Evolutionary conservation across 2,888 invertebrate species (phyloP).

Genomic region (Spilarctia lutea): DNA sequence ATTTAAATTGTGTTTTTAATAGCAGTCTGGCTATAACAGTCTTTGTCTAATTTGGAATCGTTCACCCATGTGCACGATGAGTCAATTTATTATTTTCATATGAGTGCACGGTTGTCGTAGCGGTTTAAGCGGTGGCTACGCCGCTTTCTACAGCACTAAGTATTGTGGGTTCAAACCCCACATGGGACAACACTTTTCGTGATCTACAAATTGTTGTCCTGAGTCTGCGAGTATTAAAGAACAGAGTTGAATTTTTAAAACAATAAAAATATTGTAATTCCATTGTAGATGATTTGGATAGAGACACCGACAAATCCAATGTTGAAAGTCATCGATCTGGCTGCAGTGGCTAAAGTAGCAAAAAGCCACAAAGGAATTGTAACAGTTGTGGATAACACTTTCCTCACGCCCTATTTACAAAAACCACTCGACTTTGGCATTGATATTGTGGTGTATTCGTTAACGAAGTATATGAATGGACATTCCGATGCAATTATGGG

Average conservation of each 20-base stretch:
- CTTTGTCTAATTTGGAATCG: neutral
- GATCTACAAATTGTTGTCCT: too few relatives aligned
- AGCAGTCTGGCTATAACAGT: neutral
- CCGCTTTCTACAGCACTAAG: too few relatives aligned
- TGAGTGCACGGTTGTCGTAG: too few relatives aligned
- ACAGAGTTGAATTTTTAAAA: too few relatives aligned
- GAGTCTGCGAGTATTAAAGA: too few relatives aligned
- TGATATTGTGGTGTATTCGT: slow-evolving; percentile 95
- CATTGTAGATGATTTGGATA: slow-evolving; percentile 93
- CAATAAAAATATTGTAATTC: slow-evolving; percentile 13
- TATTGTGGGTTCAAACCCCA: too few relatives aligned
- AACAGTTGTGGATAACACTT: slow-evolving; percentile 49
- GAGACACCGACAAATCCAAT: slow-evolving; percentile 99
- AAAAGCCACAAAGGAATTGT: slow-evolving; percentile 60
- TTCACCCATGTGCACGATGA: neutral
- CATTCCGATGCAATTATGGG: slow-evolving; percentile 99
- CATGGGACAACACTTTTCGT: too few relatives aligned
- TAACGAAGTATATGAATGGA: slow-evolving; percentile 99
- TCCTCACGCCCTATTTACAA: slow-evolving; percentile 96
- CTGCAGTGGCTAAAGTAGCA: slow-evolving; percentile 87
- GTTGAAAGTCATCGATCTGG: slow-evolving; percentile 95
- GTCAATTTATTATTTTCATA: neutral
- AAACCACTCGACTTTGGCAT: slow-evolving; percentile 96
- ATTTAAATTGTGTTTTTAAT: neutral
- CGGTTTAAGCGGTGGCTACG: too few relatives aligned